These are phyloP conservation scores for Chiloscyllium plagiosum DNA, from an alignment of 2,113 vertebrate species.

Conservation along the genomic window DNA sequence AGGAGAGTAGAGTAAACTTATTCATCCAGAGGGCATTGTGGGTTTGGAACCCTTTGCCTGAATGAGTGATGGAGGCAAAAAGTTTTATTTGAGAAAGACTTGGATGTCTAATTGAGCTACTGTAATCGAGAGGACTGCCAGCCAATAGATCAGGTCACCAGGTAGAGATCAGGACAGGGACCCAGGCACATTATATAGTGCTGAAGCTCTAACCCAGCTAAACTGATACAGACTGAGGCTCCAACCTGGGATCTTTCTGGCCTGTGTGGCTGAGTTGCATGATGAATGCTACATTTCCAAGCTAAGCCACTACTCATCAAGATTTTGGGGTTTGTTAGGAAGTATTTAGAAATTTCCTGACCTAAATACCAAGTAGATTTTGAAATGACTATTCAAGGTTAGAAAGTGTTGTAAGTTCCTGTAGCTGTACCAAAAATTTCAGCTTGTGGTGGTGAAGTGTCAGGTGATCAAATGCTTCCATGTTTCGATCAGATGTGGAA, in stretches of 20 bases:
- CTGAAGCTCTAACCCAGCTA: neutral
- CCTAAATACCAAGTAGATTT: neutral
- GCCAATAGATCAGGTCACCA: neutral
- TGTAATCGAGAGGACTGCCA: neutral
- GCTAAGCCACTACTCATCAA: neutral
- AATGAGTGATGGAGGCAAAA: neutral
- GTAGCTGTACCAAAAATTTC: neutral
- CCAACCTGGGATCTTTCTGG: neutral
- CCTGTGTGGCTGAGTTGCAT: neutral
- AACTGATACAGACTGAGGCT: neutral
- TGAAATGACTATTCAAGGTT: neutral
- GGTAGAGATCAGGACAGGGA: neutral
- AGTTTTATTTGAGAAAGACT: neutral
- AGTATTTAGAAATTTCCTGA: neutral
- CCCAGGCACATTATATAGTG: neutral
- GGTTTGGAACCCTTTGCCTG: neutral
- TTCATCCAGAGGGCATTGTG: neutral
- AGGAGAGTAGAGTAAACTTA: neutral
- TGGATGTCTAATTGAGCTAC: neutral
- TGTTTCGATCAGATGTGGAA: neutral
- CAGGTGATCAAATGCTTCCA: neutral
- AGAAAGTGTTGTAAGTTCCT: neutral
- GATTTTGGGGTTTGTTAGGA: neutral
- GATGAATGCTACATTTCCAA: neutral
- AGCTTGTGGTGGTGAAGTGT: neutral